Conservation (phyloP, 1,140 invertebrate species). For the Heliconius hewitsoni region DNA sequence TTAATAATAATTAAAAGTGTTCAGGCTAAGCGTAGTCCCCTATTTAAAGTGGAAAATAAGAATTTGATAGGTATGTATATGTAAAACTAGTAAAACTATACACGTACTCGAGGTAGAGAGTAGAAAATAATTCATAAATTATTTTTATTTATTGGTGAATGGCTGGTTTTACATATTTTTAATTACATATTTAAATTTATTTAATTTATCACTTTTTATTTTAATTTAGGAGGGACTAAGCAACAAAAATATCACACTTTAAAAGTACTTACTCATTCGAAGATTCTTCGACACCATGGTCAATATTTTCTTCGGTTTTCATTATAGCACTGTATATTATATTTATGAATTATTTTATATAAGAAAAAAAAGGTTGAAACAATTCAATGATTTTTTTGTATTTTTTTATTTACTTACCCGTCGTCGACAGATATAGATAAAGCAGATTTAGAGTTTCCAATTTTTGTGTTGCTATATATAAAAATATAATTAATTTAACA, state of each 20-base stretch:
- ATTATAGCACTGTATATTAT: conserved; percentile 14
- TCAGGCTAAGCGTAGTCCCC: no score
- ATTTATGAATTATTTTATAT: neutral
- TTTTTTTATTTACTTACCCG: conserved; percentile 32
- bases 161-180: no score
- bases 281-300: conserved; percentile 19
- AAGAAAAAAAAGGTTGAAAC: neutral
- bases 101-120: no score
- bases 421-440: conserved; percentile 39
- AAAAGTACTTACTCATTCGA: conserved; percentile 49
- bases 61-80: no score
- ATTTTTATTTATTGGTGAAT: no score
- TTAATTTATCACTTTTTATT: neutral
- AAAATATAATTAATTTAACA: conserved; percentile 16
- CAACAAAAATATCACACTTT: neutral
- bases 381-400: neutral
- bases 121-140: no score
- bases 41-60: no score
- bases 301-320: conserved; percentile 16
- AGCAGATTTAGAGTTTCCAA: conserved; percentile 36
- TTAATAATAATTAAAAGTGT: no score
- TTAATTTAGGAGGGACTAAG: neutral
- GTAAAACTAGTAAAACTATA: no score
- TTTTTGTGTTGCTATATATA: conserved; percentile 43
- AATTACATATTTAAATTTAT: neutral